Evolutionary conservation across 2,113 vertebrate species (phyloP), one percentile per base, ranked within the genome.

Genomic region (Mastomys coucha): DNA sequence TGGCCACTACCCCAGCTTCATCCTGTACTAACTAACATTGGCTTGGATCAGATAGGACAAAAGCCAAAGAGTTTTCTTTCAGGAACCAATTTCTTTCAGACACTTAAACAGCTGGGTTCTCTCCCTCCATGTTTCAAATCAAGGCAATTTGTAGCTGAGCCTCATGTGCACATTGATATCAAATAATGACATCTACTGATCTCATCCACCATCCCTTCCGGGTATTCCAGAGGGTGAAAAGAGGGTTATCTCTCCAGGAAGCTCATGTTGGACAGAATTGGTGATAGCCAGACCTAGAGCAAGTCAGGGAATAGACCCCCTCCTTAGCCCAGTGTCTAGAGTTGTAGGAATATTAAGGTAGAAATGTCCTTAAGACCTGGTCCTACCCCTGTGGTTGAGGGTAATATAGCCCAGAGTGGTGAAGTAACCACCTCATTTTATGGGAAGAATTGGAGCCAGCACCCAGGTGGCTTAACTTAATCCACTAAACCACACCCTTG

Each of bases 41-140:
- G 69, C 91, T 95, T 45, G 49, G 69, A 95, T 86, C 96, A 73
- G 86, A 91, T 42, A 95, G 96, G 78, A 93, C 95, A 95, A 75
- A 70, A 88, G 76, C 95, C 96, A 94, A 58, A 88, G 80, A 77
- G 88, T 80, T 78, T 96, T 93, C 95, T 92, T 96, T 93, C 69
- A 91, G 86, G 56, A 97, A 84, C 92, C 97, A 98, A 49, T 97
- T 98, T 97, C 95, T 94, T 91, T 80, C 94, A 97, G 93, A 88
- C 75, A 80, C 96, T 97, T 67, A 75, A 90, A 94, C 95, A 98
- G 91, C 97, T 98, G 98, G 81, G 94, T 69, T 88, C 95, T 33
- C 31, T 91, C 92, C 86, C 94, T 96, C 86, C 82, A 49, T 7
- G 1, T 88, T 95, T 78, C 73, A 63, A 96, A 87, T 91, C 72